Conservation (phyloP, 2,888 invertebrate genomes). For the Thecophora atra region DNA sequence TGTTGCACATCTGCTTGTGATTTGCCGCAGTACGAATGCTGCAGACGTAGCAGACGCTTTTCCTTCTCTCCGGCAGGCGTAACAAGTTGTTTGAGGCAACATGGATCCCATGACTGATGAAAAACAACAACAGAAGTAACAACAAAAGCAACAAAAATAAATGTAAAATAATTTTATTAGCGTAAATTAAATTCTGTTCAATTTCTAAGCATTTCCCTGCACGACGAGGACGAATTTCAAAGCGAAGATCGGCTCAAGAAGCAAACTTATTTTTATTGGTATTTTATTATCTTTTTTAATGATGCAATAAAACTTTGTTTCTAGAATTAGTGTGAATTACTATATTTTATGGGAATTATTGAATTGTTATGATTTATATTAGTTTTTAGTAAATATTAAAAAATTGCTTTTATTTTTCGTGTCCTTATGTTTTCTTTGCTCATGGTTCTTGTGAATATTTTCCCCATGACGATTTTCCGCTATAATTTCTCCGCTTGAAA, state of each 20-base stretch:
- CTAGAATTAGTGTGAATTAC: no score
- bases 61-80: background rate
- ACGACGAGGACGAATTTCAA: no score
- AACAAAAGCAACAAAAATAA: background rate
- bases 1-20: background rate
- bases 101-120: background rate
- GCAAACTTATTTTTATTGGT: no score
- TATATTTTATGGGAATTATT: no score
- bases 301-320: no score
- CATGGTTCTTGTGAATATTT: background rate
- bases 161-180: background rate
- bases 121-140: background rate
- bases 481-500: slow-evolving; percentile 1
- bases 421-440: no score
- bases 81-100: slow-evolving; percentile 19
- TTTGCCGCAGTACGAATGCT: background rate
- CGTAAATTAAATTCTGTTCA: background rate
- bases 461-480: background rate
- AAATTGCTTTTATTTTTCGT: background rate
- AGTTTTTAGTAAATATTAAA: background rate
- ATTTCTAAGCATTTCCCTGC: no score
- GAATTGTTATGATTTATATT: background rate
- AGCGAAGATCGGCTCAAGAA: no score
- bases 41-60: background rate
- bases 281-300: no score